Base-by-base conservation (phyloP, 2,113 vertebrate genomes). In the Crotophaga sulcirostris region DNA sequence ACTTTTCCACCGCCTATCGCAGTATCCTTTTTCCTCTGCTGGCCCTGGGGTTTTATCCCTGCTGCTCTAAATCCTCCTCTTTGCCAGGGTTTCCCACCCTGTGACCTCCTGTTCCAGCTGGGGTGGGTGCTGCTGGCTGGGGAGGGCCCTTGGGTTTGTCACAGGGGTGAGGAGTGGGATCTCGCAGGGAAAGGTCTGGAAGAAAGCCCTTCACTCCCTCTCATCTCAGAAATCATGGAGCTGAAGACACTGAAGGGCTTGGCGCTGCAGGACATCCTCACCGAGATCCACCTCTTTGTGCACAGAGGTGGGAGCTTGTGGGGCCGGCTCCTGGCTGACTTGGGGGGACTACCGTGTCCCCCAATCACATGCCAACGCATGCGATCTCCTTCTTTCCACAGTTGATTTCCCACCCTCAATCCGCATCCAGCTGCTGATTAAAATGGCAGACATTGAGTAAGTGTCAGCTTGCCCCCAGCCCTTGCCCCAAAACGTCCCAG, bases 371-470 rank as follows among this genome's bases (percentile, higher is more conserved):
- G 5, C 40, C 8, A 2, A 74, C 3, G 2, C 2, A 9, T 1
- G 0, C 13, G 3, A 0, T 77, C 85, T 87, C 88, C 58, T 59
- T 76, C 87, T 95, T 36, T 75, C 69, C 29, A 4, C 87, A 99
- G 99, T 99, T n/a, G 99, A 99, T 80, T 99, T 99, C 76, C 99
- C 99, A 11, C 97, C 99, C 10, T 98, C 98, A 1, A 96, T 99
- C 93, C 98, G 99, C 87, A 99, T 99, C 63, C 98, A 98, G 66
- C 97, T 99, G 82, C 98, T 99, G 92, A 98, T 98, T 97, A 99
- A 99, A 96, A 97, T 99, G 96, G 99, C 99, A 21, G 99, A 99
- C 52, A 97, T 99, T 2, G 99, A 99, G 99, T 99, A 95, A 99
- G 99, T 98, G 47, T 45, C 23, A 10, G 6, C 34, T 60, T 18